These are phyloP conservation scores for Jacana jacana DNA, from an alignment of 2,113 vertebrate species.

Conservation along the genomic window DNA sequence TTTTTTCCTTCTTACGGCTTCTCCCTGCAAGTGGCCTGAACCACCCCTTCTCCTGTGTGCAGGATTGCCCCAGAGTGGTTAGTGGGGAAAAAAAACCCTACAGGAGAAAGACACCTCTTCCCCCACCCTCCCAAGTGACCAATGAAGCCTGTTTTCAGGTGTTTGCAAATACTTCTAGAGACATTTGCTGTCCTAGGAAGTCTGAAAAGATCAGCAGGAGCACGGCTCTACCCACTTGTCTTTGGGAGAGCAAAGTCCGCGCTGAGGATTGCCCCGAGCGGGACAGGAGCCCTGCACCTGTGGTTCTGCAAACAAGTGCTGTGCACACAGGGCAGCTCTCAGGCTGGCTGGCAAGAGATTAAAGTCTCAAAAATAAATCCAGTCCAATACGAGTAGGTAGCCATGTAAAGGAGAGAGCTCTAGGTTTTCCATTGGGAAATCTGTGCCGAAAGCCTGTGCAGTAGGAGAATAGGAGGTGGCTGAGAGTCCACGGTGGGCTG, in stretches of 20 bases:
- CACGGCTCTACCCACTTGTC: not conserved
- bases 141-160: not conserved
- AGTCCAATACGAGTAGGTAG: not conserved
- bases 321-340: not conserved
- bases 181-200: not conserved
- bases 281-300: not conserved
- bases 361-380: not conserved
- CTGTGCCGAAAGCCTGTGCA: not conserved
- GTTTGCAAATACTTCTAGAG: not conserved
- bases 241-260: not conserved
- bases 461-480: not conserved
- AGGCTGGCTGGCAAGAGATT: not conserved
- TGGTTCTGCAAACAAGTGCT: not conserved
- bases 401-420: not conserved
- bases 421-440: not conserved
- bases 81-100: not conserved
- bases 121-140: too few relatives aligned
- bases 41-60: not conserved
- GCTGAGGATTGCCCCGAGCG: not conserved
- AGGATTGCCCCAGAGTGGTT: not conserved
- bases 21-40: not conserved
- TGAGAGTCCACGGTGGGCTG: accelerated
- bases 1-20: not conserved
- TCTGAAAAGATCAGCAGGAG: not conserved
- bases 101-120: not conserved